A percentile compares a stretch with the other conserved stretches of the same genome.
Conservation (phyloP, 1,140 invertebrate species). For the Brachionus plicatilis region DNA sequence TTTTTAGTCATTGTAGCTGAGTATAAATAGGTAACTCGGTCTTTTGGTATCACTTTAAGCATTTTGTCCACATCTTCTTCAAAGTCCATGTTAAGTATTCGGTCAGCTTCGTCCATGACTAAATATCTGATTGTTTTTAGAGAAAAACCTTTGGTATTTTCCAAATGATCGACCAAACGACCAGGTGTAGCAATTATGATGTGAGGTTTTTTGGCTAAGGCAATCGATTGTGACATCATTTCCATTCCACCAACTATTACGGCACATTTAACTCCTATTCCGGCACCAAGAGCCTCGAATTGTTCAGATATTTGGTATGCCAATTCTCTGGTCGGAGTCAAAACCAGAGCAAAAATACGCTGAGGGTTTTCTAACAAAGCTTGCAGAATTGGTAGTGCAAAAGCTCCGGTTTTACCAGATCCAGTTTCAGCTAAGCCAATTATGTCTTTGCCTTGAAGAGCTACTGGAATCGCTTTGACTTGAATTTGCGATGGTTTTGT, state of each 20-base stretch:
- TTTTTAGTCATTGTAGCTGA: conserved; percentile 98
- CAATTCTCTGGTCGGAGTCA: conserved; percentile 93
- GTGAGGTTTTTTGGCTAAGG: conserved; percentile 87
- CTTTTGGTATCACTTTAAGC: conserved; percentile 78
- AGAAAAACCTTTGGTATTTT: conserved; percentile 89
- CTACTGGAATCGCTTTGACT: conserved; percentile 80
- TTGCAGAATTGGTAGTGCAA: conserved; percentile 90
- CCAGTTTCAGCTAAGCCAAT: conserved; percentile 96
- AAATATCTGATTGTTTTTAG: conserved; percentile 78
- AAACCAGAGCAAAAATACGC: conserved; percentile 81
- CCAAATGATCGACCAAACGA: conserved; percentile 77
- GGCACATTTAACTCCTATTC: conserved; percentile 78
- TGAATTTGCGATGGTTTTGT: conserved; percentile 88
- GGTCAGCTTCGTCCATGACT: conserved; percentile 91
- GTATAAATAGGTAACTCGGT: conserved; percentile 80
- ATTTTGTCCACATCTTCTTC: conserved; percentile 94
- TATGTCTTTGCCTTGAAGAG: conserved; percentile 78
- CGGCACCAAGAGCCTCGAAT: conserved; percentile 68
- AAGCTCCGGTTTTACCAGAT: conserved; percentile 94
- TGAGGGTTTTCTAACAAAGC: conserved; percentile 81
- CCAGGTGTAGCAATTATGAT: conserved; percentile 86
- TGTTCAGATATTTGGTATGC: conserved; percentile 93
- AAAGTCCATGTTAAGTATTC: conserved; percentile 92
- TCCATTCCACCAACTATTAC: conserved; percentile 97
- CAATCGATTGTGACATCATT: conserved; percentile 84